phyloP scores from a whole-genome alignment of 2,113 vertebrate genomes.

The Crotophaga sulcirostris region DNA sequence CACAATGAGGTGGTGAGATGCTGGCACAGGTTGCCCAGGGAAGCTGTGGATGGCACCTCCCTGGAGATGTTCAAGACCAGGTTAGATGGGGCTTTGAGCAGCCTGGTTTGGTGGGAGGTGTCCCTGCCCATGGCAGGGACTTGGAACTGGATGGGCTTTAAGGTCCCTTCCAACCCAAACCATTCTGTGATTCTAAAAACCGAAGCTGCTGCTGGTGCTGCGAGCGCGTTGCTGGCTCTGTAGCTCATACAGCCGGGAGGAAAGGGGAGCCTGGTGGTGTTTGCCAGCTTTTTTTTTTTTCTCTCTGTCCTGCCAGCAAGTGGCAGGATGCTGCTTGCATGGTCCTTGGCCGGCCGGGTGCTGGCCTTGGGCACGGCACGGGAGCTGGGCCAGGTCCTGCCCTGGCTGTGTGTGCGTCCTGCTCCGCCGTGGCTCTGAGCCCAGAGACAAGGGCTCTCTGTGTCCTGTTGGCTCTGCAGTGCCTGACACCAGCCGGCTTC shows the following conservation, averaged over 20 bases:
- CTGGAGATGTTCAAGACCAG: too few relatives aligned
- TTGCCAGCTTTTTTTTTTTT: neutral
- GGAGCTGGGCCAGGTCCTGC: neutral
- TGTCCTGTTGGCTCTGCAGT: neutral
- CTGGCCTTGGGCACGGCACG: neutral
- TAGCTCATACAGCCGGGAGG: neutral
- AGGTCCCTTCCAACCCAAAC: too few relatives aligned
- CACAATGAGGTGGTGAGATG: too few relatives aligned
- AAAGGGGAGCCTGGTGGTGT: neutral
- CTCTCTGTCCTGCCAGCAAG: neutral
- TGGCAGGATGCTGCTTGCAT: neutral
- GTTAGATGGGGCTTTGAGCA: too few relatives aligned
- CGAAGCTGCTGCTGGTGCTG: rapidly evolving
- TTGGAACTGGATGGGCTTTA: too few relatives aligned
- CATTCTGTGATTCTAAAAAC: too few relatives aligned
- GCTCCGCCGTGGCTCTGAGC: neutral
- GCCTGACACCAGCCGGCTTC: slow-evolving; percentile 21
- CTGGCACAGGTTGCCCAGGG: too few relatives aligned
- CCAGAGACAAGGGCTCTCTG: slow-evolving; percentile 45
- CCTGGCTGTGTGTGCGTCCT: neutral
- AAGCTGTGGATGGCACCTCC: too few relatives aligned
- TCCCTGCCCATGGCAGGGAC: too few relatives aligned
- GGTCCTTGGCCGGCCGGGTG: rapidly evolving
- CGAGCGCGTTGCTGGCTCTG: neutral
- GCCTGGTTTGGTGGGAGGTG: too few relatives aligned